Conservation (phyloP, 2,113 vertebrate genomes). For the Pampusana beccarii region DNA sequence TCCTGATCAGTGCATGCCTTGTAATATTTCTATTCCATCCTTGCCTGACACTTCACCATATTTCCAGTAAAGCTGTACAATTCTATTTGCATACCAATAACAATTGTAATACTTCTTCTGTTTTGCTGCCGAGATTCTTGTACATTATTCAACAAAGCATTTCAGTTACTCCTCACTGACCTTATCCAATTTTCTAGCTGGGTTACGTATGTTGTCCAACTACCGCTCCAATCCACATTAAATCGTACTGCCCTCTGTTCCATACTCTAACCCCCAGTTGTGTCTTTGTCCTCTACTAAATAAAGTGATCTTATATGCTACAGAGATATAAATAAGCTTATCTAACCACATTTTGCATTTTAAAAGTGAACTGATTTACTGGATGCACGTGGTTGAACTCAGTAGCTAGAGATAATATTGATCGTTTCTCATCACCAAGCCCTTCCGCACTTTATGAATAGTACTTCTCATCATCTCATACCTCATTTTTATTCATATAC, state of each 20-base stretch:
- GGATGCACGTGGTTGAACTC: neutral
- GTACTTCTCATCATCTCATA: neutral
- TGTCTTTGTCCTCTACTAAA: constrained; percentile 1
- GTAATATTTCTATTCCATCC: neutral
- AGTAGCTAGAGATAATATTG: neutral
- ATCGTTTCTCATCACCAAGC: neutral
- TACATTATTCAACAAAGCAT: neutral
- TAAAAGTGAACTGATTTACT: constrained; percentile 11
- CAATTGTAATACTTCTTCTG: neutral
- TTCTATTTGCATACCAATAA: neutral
- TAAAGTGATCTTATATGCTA: neutral
- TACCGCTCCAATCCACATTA: neutral
- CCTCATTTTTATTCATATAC: constrained; percentile 12
- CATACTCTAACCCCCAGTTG: neutral
- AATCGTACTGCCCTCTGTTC: neutral
- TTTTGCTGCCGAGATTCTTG: neutral
- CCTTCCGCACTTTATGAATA: neutral
- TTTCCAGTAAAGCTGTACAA: neutral
- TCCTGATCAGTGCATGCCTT: neutral
- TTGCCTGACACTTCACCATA: accelerated
- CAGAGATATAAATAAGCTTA: neutral
- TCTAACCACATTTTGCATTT: neutral
- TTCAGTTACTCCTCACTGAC: neutral
- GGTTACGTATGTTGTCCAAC: neutral
- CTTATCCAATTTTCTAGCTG: neutral